Percentiles rank a stretch among this genome's conserved stretches.
Evolutionary conservation across 2,888 invertebrate genomes (phyloP).

Genomic region (Hirudinaria manillensis): DNA sequence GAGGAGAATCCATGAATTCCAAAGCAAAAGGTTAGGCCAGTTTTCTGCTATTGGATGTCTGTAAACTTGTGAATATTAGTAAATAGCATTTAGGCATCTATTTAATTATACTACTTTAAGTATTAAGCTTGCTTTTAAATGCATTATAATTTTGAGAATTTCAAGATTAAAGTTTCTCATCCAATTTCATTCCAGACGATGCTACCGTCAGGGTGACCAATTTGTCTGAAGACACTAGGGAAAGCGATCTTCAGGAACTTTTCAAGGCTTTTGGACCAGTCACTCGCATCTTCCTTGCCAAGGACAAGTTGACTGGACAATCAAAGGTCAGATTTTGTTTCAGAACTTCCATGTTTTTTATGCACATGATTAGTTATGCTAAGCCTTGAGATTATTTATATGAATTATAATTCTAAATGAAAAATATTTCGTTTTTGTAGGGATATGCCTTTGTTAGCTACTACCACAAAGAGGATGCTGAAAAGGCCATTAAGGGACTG

Average conservation of each 20-base stretch:
- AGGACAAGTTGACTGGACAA: slow-evolving; percentile 65
- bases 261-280: slow-evolving; percentile 89
- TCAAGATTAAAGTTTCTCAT: neutral
- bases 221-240: slow-evolving; percentile 84
- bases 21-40: slow-evolving; percentile 46
- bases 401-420: neutral
- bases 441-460: slow-evolving; percentile 99
- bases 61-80: neutral
- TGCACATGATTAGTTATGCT: neutral
- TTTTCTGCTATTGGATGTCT: no score
- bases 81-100: neutral
- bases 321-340: slow-evolving; percentile 53
- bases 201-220: slow-evolving; percentile 93
- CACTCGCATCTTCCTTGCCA: slow-evolving; percentile 87
- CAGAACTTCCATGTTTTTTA: neutral
- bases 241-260: slow-evolving; percentile 88
- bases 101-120: neutral
- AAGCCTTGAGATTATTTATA: neutral
- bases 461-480: slow-evolving; percentile 81
- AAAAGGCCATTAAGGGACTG: slow-evolving; percentile 78
- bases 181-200: slow-evolving; percentile 45
- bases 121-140: neutral
- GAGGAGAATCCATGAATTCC: slow-evolving; percentile 65
- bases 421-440: slow-evolving; percentile 59
- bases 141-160: neutral